A percentile compares a stretch with the other conserved stretches of the same genome.
Evolutionary conservation across 2,113 vertebrate species (phyloP).

Genomic region (Pitta sordida): DNA sequence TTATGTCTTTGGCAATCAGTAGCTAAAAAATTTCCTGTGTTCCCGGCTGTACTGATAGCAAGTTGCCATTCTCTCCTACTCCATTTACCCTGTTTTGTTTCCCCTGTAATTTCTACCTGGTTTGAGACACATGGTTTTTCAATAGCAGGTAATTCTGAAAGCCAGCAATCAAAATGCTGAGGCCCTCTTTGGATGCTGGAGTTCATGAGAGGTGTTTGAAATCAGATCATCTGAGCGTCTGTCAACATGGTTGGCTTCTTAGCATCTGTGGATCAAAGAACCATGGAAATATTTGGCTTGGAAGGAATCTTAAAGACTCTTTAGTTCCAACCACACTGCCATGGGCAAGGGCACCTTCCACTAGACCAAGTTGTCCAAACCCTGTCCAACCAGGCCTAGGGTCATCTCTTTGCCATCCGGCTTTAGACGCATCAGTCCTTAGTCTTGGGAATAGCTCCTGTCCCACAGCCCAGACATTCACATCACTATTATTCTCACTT

Average conservation of each 20-base stretch:
- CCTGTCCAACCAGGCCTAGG: neutral
- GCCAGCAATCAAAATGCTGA: neutral
- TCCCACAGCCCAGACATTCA: neutral
- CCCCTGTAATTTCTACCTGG: neutral
- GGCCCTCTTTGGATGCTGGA: neutral
- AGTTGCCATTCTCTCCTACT: neutral
- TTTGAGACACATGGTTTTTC: neutral
- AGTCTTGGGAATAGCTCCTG: neutral
- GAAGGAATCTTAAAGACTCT: neutral
- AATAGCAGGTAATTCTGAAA: neutral
- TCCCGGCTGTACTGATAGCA: neutral
- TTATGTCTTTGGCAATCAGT: neutral
- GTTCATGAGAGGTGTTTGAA: rapidly evolving
- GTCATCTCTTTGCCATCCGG: neutral
- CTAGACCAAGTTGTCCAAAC: neutral
- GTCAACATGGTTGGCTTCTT: rapidly evolving
- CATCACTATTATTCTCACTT: neutral
- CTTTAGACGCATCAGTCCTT: neutral
- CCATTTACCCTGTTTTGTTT: rapidly evolving
- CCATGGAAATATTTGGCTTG: neutral
- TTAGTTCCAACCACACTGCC: neutral
- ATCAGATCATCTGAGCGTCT: neutral
- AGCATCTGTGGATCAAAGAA: neutral
- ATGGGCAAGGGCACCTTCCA: neutral
- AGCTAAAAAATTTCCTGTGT: neutral